Conservation (phyloP, 1,140 invertebrate species). For the Drosophila takahashii region DNA sequence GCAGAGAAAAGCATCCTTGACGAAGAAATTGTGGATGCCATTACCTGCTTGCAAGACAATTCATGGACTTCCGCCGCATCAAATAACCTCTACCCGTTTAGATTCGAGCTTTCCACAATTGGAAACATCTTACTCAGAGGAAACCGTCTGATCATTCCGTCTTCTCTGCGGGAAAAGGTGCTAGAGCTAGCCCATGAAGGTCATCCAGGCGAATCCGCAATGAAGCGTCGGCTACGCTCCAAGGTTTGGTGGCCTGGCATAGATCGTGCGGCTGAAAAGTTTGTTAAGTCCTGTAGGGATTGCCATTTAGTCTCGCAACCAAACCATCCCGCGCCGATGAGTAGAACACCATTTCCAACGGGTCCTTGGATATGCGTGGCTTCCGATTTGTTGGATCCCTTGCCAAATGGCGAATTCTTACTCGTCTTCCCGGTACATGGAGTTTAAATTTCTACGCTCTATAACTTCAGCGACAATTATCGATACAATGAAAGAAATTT, state of each 20-base stretch:
- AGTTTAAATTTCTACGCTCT: constrained; percentile 14
- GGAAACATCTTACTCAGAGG: no score
- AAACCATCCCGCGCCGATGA: no score
- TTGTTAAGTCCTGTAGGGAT: no score
- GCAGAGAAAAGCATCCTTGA: constrained; percentile 31
- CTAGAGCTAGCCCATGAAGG: no score
- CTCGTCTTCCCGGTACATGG: constrained; percentile 19
- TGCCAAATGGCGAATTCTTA: constrained; percentile 14
- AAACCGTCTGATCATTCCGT: no score
- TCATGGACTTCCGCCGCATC: constrained; percentile 18
- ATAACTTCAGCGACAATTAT: constrained; percentile 30
- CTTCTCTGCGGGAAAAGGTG: no score
- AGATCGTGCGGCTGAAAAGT: no score
- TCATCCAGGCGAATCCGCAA: neutral
- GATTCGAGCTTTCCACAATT: neutral
- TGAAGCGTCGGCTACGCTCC: constrained; percentile 1
- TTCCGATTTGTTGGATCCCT: no score
- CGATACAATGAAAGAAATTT: constrained; percentile 36
- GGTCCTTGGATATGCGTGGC: no score
- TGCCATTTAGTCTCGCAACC: no score
- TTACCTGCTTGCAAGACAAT: constrained; percentile 19
- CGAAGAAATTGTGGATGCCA: constrained; percentile 37
- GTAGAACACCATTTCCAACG: no score
- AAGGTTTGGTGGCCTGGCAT: constrained; percentile 12
- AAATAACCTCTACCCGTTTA: neutral